Percentiles rank a stretch among this genome's conserved stretches.
phyloP scores from a whole-genome alignment of 2,888 invertebrate species.

The Allacma fusca region DNA sequence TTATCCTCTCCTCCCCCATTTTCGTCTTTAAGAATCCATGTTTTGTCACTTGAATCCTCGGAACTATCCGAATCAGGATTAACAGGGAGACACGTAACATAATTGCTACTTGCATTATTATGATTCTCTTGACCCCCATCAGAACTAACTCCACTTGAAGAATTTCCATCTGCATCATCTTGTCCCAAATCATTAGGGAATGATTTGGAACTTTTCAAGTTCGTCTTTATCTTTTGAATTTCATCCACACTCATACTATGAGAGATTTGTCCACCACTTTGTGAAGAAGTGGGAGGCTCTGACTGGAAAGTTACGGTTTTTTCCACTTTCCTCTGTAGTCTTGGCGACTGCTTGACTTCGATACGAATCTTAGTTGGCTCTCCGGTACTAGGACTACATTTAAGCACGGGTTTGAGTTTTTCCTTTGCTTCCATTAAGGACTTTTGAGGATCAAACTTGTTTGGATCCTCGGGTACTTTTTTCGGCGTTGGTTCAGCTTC shows the following conservation, averaged over 20 bases:
- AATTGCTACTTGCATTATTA: slow-evolving; percentile 49
- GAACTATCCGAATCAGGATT: slow-evolving; percentile 64
- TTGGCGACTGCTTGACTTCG: slow-evolving; percentile 61
- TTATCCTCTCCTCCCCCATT: slow-evolving; percentile 29
- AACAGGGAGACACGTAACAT: slow-evolving; percentile 65
- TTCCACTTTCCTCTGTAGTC: slow-evolving; percentile 57
- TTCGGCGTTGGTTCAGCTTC: slow-evolving; percentile 13
- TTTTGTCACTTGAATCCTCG: slow-evolving; percentile 61
- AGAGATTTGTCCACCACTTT: slow-evolving; percentile 63
- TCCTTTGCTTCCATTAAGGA: slow-evolving; percentile 61
- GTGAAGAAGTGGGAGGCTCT: slow-evolving; percentile 46
- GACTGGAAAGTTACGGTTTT: slow-evolving; percentile 61
- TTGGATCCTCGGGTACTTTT: not conserved
- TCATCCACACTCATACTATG: slow-evolving; percentile 89
- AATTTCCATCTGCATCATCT: slow-evolving; percentile 75
- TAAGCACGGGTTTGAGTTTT: slow-evolving; percentile 58
- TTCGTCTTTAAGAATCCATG: slow-evolving; percentile 60
- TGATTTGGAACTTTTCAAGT: slow-evolving; percentile 84
- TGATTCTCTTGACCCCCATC: slow-evolving; percentile 70
- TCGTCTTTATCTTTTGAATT: slow-evolving; percentile 82
- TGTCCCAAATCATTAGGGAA: slow-evolving; percentile 81
- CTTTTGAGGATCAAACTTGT: slow-evolving; percentile 58
- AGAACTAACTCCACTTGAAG: slow-evolving; percentile 86
- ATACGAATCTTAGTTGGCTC: slow-evolving; percentile 59
- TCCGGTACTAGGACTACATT: slow-evolving; percentile 50